Percentiles rank a stretch among this genome's conserved stretches.
Evolutionary conservation across 1,140 invertebrate species (phyloP).

Genomic region (Acyrthosiphon pisum): DNA sequence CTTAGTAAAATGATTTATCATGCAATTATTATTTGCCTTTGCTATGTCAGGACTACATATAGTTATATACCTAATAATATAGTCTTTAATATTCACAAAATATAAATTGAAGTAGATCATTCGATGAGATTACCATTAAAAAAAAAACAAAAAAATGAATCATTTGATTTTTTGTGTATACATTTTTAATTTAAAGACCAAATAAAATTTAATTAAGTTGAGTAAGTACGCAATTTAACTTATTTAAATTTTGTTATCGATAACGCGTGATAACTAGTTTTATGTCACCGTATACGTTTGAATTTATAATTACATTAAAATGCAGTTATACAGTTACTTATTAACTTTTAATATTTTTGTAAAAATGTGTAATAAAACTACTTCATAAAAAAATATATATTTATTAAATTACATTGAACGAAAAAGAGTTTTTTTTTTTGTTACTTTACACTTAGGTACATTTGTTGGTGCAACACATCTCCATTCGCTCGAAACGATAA

Average conservation of each 20-base stretch:
- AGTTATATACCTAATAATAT: not conserved
- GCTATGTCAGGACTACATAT: not conserved
- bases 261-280: not conserved
- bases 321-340: not conserved
- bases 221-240: not conserved
- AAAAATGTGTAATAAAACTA: not conserved
- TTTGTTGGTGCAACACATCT: not conserved
- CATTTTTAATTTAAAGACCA: not conserved
- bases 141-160: not conserved
- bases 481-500: not conserved
- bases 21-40: slow-evolving; percentile 37
- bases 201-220: not conserved
- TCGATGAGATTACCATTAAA: not conserved
- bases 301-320: not conserved
- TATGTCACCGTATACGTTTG: not conserved
- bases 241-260: not conserved
- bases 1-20: slow-evolving; percentile 43
- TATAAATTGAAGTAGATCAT: not conserved
- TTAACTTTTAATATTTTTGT: not conserved
- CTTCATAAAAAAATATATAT: not conserved
- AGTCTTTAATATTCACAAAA: not conserved
- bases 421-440: not conserved
- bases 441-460: not conserved
- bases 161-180: not conserved
- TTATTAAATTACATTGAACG: not conserved